These are phyloP conservation scores for Limnothrissa miodon DNA, from an alignment of 2,113 vertebrate species.

Conservation along the genomic window DNA sequence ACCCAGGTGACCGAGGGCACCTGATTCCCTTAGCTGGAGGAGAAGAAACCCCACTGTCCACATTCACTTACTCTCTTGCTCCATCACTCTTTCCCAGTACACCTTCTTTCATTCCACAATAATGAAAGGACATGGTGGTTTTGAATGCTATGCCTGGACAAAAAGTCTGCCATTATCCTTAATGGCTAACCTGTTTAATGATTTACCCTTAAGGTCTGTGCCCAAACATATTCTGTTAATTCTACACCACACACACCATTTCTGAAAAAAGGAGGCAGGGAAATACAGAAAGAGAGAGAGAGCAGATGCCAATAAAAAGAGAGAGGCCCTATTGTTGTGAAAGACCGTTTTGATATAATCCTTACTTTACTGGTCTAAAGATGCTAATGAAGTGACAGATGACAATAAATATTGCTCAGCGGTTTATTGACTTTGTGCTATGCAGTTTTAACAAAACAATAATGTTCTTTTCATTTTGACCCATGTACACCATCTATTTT, in stretches of 20 bases:
- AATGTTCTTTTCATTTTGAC: no score
- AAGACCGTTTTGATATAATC: not conserved
- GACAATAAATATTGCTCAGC: not conserved
- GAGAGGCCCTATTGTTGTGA: not conserved
- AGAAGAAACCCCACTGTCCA: not conserved
- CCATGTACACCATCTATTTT: no score
- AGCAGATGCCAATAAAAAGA: not conserved
- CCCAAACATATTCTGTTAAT: slow-evolving; percentile 41
- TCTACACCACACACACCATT: slow-evolving; percentile 25
- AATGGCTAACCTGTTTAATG: slow-evolving; percentile 42
- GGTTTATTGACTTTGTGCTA: not conserved
- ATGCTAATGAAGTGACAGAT: not conserved
- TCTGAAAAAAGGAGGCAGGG: not conserved
- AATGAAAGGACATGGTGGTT: not conserved
- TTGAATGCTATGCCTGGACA: not conserved
- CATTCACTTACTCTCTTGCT: not conserved
- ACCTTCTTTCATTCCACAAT: slow-evolving; percentile 23
- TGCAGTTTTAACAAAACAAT: not conserved
- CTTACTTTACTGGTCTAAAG: not conserved
- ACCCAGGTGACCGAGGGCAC: slow-evolving; percentile 42
- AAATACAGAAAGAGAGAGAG: not conserved
- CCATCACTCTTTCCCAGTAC: slow-evolving; percentile 24
- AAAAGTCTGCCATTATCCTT: not conserved
- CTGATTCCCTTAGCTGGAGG: slow-evolving; percentile 45
- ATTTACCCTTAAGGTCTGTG: slow-evolving; percentile 39